These are phyloP conservation scores for Cerceris rybyensis DNA, from an alignment of 2,888 invertebrate species.

Conservation along the genomic window DNA sequence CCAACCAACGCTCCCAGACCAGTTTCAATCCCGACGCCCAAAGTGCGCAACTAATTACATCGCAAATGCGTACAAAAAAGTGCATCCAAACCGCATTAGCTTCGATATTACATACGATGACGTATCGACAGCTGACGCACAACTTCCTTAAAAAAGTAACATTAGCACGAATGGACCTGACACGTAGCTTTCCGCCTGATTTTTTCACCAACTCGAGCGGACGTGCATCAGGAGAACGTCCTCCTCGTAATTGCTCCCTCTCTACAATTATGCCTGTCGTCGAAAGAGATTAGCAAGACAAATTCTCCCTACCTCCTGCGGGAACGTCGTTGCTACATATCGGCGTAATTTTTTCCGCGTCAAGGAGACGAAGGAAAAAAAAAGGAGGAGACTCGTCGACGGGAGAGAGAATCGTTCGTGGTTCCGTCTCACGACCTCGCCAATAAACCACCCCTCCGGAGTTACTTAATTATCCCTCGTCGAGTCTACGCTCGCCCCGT, in stretches of 20 bases:
- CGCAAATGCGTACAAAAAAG: not conserved
- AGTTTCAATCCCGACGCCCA: too few species aligned
- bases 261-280: conserved; percentile 68
- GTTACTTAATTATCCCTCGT: conserved; percentile 78
- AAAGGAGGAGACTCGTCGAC: not conserved
- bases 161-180: conserved; percentile 10
- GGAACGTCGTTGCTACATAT: conserved; percentile 51
- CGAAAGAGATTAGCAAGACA: conserved; percentile 68
- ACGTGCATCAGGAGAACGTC: not conserved
- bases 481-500: conserved; percentile 61
- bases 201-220: not conserved
- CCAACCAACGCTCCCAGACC: too few species aligned
- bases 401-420: conserved; percentile 40
- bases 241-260: conserved; percentile 52
- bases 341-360: conserved; percentile 62
- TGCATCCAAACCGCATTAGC: not conserved
- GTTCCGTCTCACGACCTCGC: conserved; percentile 39
- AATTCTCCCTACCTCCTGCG: conserved; percentile 48
- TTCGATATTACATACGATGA: conserved; percentile 18
- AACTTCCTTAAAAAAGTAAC: not conserved
- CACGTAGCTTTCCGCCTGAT: conserved; percentile 1
- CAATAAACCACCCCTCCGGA: conserved; percentile 67
- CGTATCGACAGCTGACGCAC: conserved; percentile 6
- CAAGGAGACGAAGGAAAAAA: conserved; percentile 21
- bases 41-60: too few species aligned